Evolutionary conservation across 2,797 vertebrate genomes (phyloP).

Genomic region (Vultur gryphus): DNA sequence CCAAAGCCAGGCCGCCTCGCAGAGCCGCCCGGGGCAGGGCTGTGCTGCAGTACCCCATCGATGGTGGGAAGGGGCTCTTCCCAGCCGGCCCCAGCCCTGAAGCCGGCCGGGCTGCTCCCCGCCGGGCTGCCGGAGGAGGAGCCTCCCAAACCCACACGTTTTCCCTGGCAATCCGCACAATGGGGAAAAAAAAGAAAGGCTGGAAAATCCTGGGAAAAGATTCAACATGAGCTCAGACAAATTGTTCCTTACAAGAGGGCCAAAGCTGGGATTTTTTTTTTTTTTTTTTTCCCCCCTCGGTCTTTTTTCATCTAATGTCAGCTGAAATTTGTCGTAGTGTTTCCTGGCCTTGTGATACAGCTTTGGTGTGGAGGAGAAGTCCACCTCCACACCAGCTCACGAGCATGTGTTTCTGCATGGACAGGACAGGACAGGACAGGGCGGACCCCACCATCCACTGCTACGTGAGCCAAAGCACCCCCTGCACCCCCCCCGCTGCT

Average conservation of each 20-base stretch:
- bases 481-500: rapidly evolving
- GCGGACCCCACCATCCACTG: rapidly evolving
- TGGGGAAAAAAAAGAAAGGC: not conserved
- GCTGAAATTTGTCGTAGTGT: not conserved
- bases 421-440: rapidly evolving
- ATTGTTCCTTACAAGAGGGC: not conserved
- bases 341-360: not conserved
- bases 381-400: rapidly evolving
- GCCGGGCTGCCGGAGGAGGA: not conserved
- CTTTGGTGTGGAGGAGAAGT: not conserved
- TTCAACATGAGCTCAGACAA: conserved; percentile 40
- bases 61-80: not conserved
- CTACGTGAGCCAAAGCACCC: rapidly evolving
- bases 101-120: not conserved
- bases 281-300: not conserved
- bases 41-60: not conserved
- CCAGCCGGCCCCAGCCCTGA: not conserved
- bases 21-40: not conserved
- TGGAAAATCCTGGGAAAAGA: conserved; percentile 54
- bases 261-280: not conserved
- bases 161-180: not conserved
- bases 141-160: not conserved
- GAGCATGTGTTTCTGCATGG: not conserved
- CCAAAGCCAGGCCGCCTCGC: not conserved
- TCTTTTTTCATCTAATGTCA: not conserved